Conservation (phyloP, 2,113 vertebrate genomes). For the Mola mola region DNA sequence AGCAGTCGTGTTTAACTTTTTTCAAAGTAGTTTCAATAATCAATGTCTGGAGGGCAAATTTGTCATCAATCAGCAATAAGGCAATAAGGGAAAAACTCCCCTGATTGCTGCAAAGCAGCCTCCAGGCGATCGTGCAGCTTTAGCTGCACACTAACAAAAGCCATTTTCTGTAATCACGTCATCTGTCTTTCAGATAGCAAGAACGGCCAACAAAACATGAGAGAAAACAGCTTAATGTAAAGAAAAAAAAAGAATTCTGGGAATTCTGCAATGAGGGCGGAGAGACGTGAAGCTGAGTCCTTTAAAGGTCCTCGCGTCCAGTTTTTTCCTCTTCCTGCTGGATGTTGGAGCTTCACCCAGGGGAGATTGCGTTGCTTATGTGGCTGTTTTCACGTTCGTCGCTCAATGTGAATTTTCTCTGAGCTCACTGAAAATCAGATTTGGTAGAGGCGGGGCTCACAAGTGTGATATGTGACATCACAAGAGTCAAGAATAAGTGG, state of each 20-base stretch:
- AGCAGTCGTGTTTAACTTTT: neutral
- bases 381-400: too few relatives aligned
- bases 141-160: slow-evolving; percentile 13
- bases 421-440: too few relatives aligned
- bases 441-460: too few relatives aligned
- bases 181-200: slow-evolving; percentile 34
- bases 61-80: neutral
- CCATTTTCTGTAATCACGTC: slow-evolving; percentile 51
- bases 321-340: too few relatives aligned
- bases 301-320: too few relatives aligned
- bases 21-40: slow-evolving; percentile 24
- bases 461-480: too few relatives aligned
- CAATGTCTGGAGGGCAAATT: slow-evolving; percentile 12
- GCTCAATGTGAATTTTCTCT: too few relatives aligned
- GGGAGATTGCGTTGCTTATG: too few relatives aligned
- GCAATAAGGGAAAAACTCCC: slow-evolving; percentile 12
- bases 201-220: neutral
- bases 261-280: too few relatives aligned
- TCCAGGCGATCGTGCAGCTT: slow-evolving; percentile 12
- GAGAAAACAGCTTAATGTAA: slow-evolving; percentile 9
- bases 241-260: slow-evolving; percentile 43
- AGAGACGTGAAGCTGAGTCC: too few relatives aligned
- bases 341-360: too few relatives aligned
- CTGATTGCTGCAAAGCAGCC: slow-evolving; percentile 22
- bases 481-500: too few relatives aligned